phyloP scores from a whole-genome alignment of 2,113 vertebrate genomes.

The Tenrec ecaudatus region DNA sequence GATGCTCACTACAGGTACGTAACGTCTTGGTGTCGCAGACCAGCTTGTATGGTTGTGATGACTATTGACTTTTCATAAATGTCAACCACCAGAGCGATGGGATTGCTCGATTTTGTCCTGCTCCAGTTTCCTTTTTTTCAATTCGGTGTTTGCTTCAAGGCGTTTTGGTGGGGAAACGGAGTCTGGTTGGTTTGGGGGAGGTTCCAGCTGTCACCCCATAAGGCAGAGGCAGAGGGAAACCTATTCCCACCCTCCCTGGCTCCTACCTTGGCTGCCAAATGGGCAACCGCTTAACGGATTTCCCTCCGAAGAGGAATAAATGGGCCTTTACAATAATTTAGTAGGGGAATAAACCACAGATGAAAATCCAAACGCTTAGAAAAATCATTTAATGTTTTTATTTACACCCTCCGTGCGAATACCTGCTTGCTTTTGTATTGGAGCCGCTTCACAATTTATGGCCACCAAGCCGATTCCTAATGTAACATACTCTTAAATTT shows the following conservation, averaged over 20 bases:
- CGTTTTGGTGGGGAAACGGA: not conserved
- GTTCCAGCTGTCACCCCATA: rapidly evolving
- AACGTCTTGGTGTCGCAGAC: rapidly evolving
- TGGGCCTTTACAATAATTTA: conserved; percentile 48
- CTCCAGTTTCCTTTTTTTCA: not conserved
- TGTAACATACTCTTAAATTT: conserved; percentile 53
- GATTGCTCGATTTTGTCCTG: rapidly evolving
- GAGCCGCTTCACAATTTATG: conserved; percentile 79
- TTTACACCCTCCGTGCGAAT: conserved; percentile 67
- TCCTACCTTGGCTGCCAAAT: not conserved
- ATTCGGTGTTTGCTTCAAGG: not conserved
- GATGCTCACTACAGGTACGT: rapidly evolving
- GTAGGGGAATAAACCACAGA: not conserved
- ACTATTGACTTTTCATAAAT: rapidly evolving
- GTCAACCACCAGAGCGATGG: rapidly evolving
- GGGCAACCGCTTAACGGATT: conserved; percentile 16
- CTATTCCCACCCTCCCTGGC: rapidly evolving
- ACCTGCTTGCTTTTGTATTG: conserved; percentile 27
- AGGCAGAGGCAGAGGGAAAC: rapidly evolving
- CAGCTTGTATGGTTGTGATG: rapidly evolving
- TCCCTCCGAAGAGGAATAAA: conserved; percentile 53
- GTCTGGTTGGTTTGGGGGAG: not conserved
- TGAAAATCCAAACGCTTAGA: conserved; percentile 71
- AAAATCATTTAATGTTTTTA: conserved; percentile 76
- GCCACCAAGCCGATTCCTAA: conserved; percentile 59